A percentile compares a stretch with the other conserved stretches of the same genome.
Conservation (phyloP, 2,113 vertebrate genomes). For the Callopanchax toddi region DNA sequence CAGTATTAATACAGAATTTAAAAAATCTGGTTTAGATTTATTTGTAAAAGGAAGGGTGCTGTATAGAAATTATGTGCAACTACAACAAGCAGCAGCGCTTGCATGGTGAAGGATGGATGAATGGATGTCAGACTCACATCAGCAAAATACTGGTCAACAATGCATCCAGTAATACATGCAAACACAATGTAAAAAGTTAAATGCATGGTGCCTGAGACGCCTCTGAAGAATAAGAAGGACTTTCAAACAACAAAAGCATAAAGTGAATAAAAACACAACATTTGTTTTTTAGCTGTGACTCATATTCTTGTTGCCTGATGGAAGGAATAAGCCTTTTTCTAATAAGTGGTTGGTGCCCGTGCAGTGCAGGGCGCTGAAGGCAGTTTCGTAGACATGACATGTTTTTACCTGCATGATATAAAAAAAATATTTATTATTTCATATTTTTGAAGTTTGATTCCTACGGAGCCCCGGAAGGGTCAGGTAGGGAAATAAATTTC, state of each 20-base stretch:
- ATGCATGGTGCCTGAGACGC: neutral
- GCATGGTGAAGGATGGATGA: no score
- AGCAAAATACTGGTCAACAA: no score
- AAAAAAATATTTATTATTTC: neutral
- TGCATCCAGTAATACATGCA: neutral
- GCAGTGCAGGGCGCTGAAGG: constrained; percentile 18
- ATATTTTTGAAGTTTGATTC: neutral
- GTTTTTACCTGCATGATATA: neutral
- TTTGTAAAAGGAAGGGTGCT: no score
- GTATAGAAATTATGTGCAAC: no score
- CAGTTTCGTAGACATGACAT: constrained; percentile 18
- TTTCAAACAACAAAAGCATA: constrained; percentile 28
- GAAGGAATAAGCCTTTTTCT: constrained; percentile 15
- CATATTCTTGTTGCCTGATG: neutral
- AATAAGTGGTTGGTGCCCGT: neutral
- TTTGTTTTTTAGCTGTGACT: constrained; percentile 3
- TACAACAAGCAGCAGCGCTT: no score
- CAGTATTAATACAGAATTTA: no score
- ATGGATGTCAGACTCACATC: no score
- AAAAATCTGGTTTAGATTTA: no score
- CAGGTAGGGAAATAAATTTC: no score
- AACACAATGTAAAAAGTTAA: neutral
- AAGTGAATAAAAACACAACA: constrained; percentile 21
- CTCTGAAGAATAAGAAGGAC: constrained; percentile 19
- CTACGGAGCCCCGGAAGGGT: no score